phyloP scores from a whole-genome alignment of 2,113 vertebrate genomes.

The Struthidea cinerea region DNA sequence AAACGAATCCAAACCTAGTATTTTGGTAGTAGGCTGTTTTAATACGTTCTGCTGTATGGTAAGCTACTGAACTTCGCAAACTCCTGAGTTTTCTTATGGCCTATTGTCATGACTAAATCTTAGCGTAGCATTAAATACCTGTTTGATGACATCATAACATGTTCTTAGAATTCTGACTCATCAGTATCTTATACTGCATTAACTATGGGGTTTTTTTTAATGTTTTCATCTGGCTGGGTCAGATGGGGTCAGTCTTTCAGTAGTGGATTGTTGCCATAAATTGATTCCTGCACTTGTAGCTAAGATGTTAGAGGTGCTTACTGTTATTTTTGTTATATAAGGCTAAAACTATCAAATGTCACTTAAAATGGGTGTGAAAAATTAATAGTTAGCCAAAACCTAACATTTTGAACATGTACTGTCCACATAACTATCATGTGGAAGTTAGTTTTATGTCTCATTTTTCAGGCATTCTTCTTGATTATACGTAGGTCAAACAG shows the following conservation, averaged over 20 bases:
- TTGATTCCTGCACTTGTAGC: background rate
- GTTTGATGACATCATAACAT: background rate
- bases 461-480: background rate
- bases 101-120: background rate
- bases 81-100: background rate
- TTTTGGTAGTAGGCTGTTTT: background rate
- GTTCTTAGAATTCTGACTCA: background rate
- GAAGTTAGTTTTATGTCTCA: background rate
- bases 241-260: background rate
- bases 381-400: background rate
- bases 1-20: background rate
- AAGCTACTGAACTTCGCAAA: background rate
- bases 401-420: background rate
- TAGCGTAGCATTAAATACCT: background rate
- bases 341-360: background rate
- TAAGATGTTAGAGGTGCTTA: background rate
- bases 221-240: background rate
- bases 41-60: background rate
- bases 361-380: background rate
- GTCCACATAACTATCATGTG: background rate
- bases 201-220: background rate
- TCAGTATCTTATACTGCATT: background rate
- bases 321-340: background rate
- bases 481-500: background rate
- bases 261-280: background rate